A percentile compares a stretch with the other conserved stretches of the same genome.
Evolutionary conservation across 2,888 invertebrate genomes (phyloP).

Genomic region (Polyommatus iphigenia): DNA sequence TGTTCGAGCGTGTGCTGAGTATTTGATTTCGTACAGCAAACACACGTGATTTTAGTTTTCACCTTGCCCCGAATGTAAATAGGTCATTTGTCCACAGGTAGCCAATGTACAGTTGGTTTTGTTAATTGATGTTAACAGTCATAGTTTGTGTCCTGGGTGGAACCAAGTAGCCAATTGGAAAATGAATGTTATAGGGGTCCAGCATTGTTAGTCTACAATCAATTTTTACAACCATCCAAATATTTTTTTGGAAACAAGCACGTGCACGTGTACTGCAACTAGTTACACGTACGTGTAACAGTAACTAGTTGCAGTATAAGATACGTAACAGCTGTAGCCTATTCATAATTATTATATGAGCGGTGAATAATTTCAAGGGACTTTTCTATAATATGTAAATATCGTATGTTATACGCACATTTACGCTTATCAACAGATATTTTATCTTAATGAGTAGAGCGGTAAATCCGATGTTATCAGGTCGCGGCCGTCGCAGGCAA

Average conservation of each 20-base stretch:
- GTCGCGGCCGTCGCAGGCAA: background rate
- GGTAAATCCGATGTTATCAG: conserved; percentile 7
- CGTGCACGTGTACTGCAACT: too few relatives aligned
- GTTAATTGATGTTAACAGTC: background rate
- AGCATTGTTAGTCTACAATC: background rate
- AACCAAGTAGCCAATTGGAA: background rate
- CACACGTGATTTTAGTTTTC: conserved; percentile 22
- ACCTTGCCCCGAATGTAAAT: conserved; percentile 9
- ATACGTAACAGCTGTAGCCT: too few relatives aligned
- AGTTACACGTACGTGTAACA: too few relatives aligned
- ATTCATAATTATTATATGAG: background rate
- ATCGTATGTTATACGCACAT: background rate
- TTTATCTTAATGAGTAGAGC: conserved; percentile 13
- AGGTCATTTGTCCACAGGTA: conserved; percentile 8
- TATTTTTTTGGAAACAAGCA: too few relatives aligned
- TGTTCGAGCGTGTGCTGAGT: conserved; percentile 29
- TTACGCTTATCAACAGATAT: conserved; percentile 12
- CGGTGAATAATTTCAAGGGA: background rate
- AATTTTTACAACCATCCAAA: too few relatives aligned
- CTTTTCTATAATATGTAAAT: background rate
- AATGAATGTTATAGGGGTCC: background rate
- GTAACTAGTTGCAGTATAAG: too few relatives aligned
- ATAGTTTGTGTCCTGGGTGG: background rate
- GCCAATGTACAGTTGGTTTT: conserved; percentile 5
- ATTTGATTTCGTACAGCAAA: conserved; percentile 31